A percentile compares a stretch with the other conserved stretches of the same genome.
phyloP scores from a whole-genome alignment of 1,140 invertebrate species.

The Macrotrachela quadricornifera region DNA sequence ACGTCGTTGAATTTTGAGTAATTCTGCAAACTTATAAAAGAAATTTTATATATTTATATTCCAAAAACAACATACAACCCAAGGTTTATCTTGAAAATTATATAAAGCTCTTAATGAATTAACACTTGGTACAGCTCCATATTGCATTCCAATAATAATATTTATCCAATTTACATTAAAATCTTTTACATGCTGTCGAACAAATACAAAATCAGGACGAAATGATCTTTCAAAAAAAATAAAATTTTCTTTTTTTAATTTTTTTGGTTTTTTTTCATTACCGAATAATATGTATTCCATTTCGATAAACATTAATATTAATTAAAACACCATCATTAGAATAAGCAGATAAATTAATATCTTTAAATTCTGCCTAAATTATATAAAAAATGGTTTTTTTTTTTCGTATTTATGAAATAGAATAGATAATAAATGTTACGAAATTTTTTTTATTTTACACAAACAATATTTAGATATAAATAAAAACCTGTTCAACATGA shows the following conservation, averaged over 20 bases:
- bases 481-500: constrained; percentile 48
- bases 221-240: constrained; percentile 41
- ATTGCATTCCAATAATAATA: constrained; percentile 68
- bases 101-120: constrained; percentile 80
- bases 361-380: constrained; percentile 72
- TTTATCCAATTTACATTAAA: constrained; percentile 46
- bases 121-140: constrained; percentile 73
- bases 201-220: constrained; percentile 75
- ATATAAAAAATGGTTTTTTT: no score
- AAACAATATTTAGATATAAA: no score
- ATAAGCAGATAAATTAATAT: constrained; percentile 60
- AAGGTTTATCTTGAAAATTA: constrained; percentile 62
- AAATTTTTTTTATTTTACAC: no score
- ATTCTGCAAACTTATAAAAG: constrained; percentile 48
- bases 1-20: constrained; percentile 64
- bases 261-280: constrained; percentile 33
- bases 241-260: no score
- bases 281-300: constrained; percentile 68
- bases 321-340: constrained; percentile 57
- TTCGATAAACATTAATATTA: constrained; percentile 71
- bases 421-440: no score
- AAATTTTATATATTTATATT: no score
- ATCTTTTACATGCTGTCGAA: constrained; percentile 74
- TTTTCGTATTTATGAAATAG: no score
- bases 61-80: constrained; percentile 27